Evolutionary conservation across 2,797 vertebrate genomes (phyloP), one percentile per base, ranked within the genome.

Genomic region (Oreochromis mossambicus): DNA sequence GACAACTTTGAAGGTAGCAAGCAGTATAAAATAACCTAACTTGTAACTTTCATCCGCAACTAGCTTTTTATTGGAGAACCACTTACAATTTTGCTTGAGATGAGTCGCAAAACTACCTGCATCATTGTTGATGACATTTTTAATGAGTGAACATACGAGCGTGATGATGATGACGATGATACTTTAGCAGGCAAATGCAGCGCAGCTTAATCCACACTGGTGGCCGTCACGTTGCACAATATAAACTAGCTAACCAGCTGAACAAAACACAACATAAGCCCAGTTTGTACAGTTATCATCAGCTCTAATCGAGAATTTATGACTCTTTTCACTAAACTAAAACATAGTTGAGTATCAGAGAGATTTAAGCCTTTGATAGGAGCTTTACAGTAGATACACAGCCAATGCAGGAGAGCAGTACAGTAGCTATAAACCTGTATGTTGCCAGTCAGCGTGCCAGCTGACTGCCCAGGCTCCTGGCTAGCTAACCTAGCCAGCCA

Each of bases 401-500:
- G 75, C 26, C 55, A 80, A 5, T 2, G 36, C 34, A 87, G 82
- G 38, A 55, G 81, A 79, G 17, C 91, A 68, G 81, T 21, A 19
- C 29, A 51, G 86, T 3, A 75, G 91, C 80, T 78, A 8, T 77
- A 76, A 79, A 82, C 10, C 91, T 89, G 92, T 81, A 76, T 87
- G 92, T 84, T 91, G 86, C 80, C 92, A 90, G 92, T 85, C 82
- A 88, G 87, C 46, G 89, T 89, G 92, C 90, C 94, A 94, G 92
- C 93, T 93, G 94, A 94, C 92, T 94, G 91, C 78, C 91, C 88
- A 85, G 92, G 88, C 87, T 93, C 83, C 91, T 77, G 91, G 90
- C 93, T 94, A 92, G 90, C 92, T 93, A 92, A 93, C 88, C 91
- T 93, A 94, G 93, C 93, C 91, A 92, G 87, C 54, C 92, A 89